Percentiles rank a stretch among this genome's conserved stretches.
phyloP scores from a whole-genome alignment of 2,888 invertebrate genomes.

The Cheilosia impressa region DNA sequence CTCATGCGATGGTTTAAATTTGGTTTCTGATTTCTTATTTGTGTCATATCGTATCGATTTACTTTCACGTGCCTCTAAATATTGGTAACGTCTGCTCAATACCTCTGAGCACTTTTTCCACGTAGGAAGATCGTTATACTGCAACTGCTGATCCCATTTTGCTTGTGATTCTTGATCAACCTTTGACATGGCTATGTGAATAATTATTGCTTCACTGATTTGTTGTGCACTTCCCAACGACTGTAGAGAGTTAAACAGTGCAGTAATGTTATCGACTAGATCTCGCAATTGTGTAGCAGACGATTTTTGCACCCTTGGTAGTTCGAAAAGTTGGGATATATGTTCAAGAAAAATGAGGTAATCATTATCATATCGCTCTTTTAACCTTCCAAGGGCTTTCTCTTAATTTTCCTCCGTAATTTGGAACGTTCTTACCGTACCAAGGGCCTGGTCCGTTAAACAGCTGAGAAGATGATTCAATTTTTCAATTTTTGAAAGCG shows the following conservation, averaged over 20 bases:
- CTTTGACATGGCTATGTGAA: slow-evolving; percentile 21
- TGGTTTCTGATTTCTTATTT: not conserved
- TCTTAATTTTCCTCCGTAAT: slow-evolving; percentile 14
- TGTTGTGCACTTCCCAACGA: not conserved
- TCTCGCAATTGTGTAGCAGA: slow-evolving; percentile 1
- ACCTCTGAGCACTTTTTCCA: slow-evolving; percentile 8
- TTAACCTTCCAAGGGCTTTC: slow-evolving; percentile 14
- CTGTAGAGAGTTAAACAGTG: slow-evolving; percentile 11
- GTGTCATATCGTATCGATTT: not conserved
- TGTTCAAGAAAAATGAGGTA: slow-evolving; percentile 8
- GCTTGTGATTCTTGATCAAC: slow-evolving; percentile 6
- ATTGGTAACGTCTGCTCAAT: slow-evolving; percentile 7
- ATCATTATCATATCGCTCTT: slow-evolving; percentile 16
- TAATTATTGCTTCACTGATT: not conserved
- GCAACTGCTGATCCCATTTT: slow-evolving; percentile 25
- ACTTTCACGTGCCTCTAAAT: not conserved
- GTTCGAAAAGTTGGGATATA: slow-evolving; percentile 18
- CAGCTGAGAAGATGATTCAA: slow-evolving; percentile 15
- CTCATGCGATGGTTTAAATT: not conserved
- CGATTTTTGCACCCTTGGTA: slow-evolving; percentile 1
- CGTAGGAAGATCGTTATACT: slow-evolving; percentile 5
- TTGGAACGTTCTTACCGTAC: slow-evolving; percentile 26
- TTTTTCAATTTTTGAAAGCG: slow-evolving; percentile 15
- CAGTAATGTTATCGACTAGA: slow-evolving; percentile 13
- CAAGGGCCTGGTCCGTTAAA: slow-evolving; percentile 21